phyloP scores from a whole-genome alignment of 2,888 invertebrate species.

The Aphidoletes aphidimyza region DNA sequence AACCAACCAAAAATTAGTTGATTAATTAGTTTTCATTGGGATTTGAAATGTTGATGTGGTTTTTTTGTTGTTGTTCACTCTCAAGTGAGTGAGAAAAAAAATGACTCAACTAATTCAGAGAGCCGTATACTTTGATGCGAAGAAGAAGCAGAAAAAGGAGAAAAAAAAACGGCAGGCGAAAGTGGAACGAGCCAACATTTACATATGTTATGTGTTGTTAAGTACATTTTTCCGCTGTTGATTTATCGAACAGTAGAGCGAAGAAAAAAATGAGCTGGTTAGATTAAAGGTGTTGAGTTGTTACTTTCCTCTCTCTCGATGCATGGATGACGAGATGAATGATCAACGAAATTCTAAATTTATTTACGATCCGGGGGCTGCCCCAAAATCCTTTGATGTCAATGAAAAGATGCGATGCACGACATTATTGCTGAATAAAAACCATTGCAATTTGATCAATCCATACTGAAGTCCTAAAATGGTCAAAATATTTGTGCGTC shows the following conservation, averaged over 20 bases:
- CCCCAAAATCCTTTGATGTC: no score
- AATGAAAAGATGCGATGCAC: no score
- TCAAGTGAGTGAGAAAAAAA: no score
- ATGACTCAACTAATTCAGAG: neutral
- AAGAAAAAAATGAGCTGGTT: slow-evolving; percentile 5
- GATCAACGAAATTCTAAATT: neutral
- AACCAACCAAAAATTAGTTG: neutral
- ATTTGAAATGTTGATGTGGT: neutral
- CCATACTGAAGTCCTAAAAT: no score
- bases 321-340: neutral
- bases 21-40: slow-evolving; percentile 28
- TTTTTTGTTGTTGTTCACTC: no score
- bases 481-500: no score
- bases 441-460: no score
- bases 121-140: neutral
- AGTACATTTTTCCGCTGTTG: slow-evolving; percentile 20
- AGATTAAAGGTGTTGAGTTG: slow-evolving; percentile 28
- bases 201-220: slow-evolving; percentile 44
- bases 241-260: slow-evolving; percentile 31
- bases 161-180: neutral
- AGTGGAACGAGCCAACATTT: slow-evolving; percentile 35
- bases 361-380: no score
- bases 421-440: no score
- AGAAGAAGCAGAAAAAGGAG: neutral
- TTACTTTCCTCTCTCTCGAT: neutral